Evolutionary conservation across 2,888 invertebrate species (phyloP).

Genomic region (Trachelus tabidus): DNA sequence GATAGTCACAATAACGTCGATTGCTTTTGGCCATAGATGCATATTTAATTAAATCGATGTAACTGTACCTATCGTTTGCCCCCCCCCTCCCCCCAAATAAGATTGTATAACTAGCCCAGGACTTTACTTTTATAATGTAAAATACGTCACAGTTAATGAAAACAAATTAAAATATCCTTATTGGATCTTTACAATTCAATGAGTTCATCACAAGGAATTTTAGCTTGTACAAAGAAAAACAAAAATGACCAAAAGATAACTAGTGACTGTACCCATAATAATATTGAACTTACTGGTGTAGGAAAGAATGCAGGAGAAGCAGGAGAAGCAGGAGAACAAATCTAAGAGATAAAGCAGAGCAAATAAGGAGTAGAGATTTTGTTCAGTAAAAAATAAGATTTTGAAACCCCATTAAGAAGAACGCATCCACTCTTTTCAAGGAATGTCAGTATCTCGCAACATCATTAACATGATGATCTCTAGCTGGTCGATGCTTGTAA

Average conservation of each 20-base stretch:
- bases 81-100: neutral
- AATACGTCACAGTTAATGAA: neutral
- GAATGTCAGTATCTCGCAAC: neutral
- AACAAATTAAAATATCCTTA: neutral
- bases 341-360: too few species aligned
- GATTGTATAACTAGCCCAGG: too few species aligned
- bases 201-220: neutral
- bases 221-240: neutral
- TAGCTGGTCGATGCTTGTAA: conserved; percentile 61
- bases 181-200: neutral
- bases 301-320: too few species aligned
- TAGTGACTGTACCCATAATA: neutral
- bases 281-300: too few species aligned
- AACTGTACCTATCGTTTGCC: neutral
- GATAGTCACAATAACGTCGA: too few species aligned
- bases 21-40: too few species aligned
- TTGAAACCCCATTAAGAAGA: too few species aligned
- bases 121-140: too few species aligned
- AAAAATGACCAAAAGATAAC: neutral
- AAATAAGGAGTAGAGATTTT: too few species aligned
- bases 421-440: too few species aligned
- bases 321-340: too few species aligned
- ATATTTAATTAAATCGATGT: neutral
- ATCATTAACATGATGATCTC: conserved; percentile 53
- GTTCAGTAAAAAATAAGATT: too few species aligned